Evolutionary conservation across 2,113 vertebrate genomes (phyloP), one percentile per base, ranked within the genome.

Genomic region (Meles meles): DNA sequence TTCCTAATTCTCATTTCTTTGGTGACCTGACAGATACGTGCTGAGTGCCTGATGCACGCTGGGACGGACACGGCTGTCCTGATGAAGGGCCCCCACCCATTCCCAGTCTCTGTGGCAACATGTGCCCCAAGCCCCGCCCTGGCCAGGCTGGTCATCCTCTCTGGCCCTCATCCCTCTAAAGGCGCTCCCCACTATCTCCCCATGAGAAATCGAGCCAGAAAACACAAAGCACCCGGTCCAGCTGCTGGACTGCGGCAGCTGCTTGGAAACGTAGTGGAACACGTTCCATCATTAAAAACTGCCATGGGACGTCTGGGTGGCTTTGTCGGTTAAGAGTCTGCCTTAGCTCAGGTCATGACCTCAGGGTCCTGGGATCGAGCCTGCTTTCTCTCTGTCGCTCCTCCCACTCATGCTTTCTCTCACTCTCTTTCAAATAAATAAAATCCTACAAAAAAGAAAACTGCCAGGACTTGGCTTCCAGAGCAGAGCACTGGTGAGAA

Each of bases 41-140:
- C 67, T 2, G 27, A 91, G 77, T 2, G 5, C 71, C 47, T 2
- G 17, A 0, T 6, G 76, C 18, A 37, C 0, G 14, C 5, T 4
- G 25, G 59, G 25, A 23, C 0, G 1, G 55, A 5, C 44, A 37
- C 12, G 7, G 13, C 91, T 7, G 82, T 55, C 29, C 55, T 12
- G 17, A 2, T 1, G 10, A 59, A 44, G 79, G 79, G 10, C 49
- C 10, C 11, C 0, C 23, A 23, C 29, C 29, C 10, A 1, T 11
- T 7, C 15, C 2, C 34, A 12, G 63, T n/a, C 69, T 61, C 39
- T 12, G 4, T 29, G 42, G 44, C 42, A 29, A 29, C 7, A 7
- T 7, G 42, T 3, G 42, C 72, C 42, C 72, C 13, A 14, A 29
- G 4, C 42, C 74, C 20, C 10, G 6, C 13, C 6, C 0, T 2